These are phyloP conservation scores for Brachionus koreanus DNA, from an alignment of 1,140 invertebrate species.

Conservation along the genomic window DNA sequence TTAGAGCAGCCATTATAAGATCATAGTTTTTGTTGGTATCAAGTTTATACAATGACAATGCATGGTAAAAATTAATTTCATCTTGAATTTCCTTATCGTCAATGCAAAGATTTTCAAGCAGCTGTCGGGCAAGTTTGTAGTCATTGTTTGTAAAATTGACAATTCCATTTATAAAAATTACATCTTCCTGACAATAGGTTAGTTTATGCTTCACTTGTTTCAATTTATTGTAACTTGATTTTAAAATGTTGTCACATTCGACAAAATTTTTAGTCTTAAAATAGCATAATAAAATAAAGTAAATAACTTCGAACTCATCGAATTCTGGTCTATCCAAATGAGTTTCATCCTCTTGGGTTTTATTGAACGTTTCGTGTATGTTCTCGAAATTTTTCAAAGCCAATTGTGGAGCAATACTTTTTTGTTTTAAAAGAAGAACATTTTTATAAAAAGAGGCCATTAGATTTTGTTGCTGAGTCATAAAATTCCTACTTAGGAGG, in stretches of 20 bases:
- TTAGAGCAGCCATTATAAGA: background rate
- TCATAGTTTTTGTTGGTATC: background rate
- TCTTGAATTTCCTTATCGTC: background rate
- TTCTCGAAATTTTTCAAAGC: constrained; percentile 19
- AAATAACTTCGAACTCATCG: background rate
- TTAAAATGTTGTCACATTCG: background rate
- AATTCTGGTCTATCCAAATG: background rate
- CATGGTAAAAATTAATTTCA: constrained; percentile 17
- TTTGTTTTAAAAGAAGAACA: background rate
- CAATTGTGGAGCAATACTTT: background rate
- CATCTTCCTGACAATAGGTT: background rate
- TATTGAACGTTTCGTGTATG: background rate
- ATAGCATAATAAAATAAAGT: constrained; percentile 1
- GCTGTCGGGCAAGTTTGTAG: background rate
- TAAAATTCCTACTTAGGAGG: background rate
- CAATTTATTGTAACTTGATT: background rate
- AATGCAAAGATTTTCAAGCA: background rate
- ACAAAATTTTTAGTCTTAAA: constrained; percentile 25
- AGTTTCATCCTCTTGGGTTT: background rate
- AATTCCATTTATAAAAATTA: constrained; percentile 7
- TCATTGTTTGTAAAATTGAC: background rate
- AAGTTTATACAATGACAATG: background rate
- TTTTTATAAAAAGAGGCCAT: constrained; percentile 25
- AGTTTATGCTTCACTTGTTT: background rate
- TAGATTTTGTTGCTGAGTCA: background rate